Conservation (phyloP, 1,140 invertebrate species). For the Argopecten irradians region DNA sequence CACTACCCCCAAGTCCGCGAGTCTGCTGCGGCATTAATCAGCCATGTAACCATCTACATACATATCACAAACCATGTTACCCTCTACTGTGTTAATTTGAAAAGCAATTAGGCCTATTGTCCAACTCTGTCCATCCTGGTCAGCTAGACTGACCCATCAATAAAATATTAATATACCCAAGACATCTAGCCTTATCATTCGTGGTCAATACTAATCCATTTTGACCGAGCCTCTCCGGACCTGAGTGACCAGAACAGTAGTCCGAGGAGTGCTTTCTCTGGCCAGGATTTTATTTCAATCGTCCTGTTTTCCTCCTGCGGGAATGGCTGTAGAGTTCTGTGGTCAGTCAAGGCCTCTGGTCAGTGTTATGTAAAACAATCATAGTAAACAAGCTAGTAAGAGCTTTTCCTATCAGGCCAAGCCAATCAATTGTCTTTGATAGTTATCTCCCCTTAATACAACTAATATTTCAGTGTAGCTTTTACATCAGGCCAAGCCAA, state of each 20-base stretch:
- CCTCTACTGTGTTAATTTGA: slow-evolving; percentile 17
- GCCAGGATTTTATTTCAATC: slow-evolving; percentile 9
- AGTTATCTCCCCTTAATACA: no score
- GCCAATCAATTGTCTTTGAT: background rate
- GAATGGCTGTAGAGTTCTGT: background rate
- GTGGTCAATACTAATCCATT: slow-evolving; percentile 17
- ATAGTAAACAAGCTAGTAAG: background rate
- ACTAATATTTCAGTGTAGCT: no score
- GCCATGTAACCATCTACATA: background rate
- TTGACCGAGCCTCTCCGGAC: background rate
- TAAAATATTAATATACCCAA: slow-evolving; percentile 23
- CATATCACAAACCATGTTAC: background rate
- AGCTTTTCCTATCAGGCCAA: background rate
- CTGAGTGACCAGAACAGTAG: background rate
- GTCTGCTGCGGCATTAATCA: background rate
- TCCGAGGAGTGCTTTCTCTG: background rate
- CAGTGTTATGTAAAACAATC: slow-evolving; percentile 15
- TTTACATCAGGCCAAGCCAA: no score
- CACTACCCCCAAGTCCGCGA: background rate
- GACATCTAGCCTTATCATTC: slow-evolving; percentile 2
- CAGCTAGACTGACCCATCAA: slow-evolving; percentile 13
- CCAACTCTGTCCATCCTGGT: background rate
- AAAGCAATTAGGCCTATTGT: slow-evolving; percentile 17
- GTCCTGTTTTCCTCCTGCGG: background rate
- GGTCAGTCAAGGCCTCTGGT: background rate